Evolutionary conservation across 1,140 invertebrate species (phyloP).

Genomic region (Trigoniulus corallinus): DNA sequence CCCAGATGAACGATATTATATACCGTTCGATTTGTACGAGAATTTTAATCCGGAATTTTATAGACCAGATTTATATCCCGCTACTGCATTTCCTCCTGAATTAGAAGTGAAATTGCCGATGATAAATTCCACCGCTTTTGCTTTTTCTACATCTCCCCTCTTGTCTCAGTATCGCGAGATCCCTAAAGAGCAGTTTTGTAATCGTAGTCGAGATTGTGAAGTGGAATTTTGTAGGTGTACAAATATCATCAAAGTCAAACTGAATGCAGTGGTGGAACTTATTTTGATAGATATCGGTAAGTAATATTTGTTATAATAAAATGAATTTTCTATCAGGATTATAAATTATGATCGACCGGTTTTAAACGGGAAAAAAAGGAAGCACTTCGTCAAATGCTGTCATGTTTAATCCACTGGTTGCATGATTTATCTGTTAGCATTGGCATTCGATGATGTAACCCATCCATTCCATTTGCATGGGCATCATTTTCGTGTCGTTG

Average conservation of each 20-base stretch:
- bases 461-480: conserved; percentile 80
- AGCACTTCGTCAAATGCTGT: not conserved
- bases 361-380: not conserved
- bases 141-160: not conserved
- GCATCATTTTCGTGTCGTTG: conserved; percentile 60
- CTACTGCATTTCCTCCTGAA: not conserved
- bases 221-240: not conserved
- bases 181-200: not conserved
- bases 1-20: no score
- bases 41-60: no score
- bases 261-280: not conserved
- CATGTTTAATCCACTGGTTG: not conserved
- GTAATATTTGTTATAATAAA: not conserved
- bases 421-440: not conserved
- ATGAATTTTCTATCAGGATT: not conserved
- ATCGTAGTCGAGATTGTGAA: not conserved
- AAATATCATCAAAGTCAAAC: not conserved
- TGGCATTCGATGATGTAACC: conserved; percentile 42
- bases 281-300: not conserved
- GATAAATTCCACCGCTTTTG: not conserved
- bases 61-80: not conserved
- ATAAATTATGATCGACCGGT: not conserved
- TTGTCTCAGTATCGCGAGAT: not conserved
- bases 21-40: no score
- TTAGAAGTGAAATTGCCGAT: not conserved